Base-by-base conservation (phyloP, 1,140 invertebrate species). In the Papilio glaucus region DNA sequence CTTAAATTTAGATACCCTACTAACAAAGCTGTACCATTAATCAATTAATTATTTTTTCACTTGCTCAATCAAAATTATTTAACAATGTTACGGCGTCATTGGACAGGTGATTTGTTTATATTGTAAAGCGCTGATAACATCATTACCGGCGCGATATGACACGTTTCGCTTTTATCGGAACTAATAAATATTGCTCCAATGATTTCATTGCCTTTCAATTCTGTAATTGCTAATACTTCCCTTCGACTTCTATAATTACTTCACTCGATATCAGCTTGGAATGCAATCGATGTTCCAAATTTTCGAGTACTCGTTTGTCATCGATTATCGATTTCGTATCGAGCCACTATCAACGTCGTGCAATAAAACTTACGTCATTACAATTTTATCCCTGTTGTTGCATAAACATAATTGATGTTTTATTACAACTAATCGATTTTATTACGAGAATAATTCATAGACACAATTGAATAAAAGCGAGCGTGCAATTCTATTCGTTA, bases 71-170 rank as follows among this genome's bases (percentile, higher is more conserved):
- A 21, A 24, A 65, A 65, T 38, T 65, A 41, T 65, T 65, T 41
- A 41, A 38, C 8, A 65, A 41, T 24, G 37, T 65, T 12, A 65
- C 37, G 63, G 69, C 12, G 62, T 39, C 29, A 39, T 15, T 18
- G 9, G 10, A 72, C 78, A 77, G 76, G 78, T 77, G 76, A 37
- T 74, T 80, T 75, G 41, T 75, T 71, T 71, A 75, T 75, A 67
- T 68, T 77, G 72, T 61, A 71, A 72, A 76, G 18, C 9, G 10
- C 41, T 41, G 49, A 63, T 61, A 62, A 41, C 63, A 68, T 68
- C 37, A 18, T 68, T 69, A 69, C 45, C 13, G 13, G 45, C 3
- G 12, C 37, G 73, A 74, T 74, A 74, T 6, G 18, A 21, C 73
- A 74, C 73, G 73, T 71, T 57, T 71, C 21, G 21, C 10, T 21